Base-by-base conservation (phyloP, 2,888 invertebrate species). In the Tillus elongatus region DNA sequence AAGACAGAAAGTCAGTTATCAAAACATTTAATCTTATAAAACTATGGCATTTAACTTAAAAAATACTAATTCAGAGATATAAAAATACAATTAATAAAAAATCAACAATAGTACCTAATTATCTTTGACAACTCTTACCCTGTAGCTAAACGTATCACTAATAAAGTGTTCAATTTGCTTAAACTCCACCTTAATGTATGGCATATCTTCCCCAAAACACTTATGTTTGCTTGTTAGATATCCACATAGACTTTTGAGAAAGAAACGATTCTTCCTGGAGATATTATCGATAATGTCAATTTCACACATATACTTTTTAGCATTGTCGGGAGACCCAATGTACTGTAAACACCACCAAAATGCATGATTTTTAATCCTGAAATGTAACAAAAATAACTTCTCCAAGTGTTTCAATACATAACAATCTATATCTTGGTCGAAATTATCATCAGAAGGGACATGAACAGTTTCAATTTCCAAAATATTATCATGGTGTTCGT, bases 311-410 rank as follows among this genome's bases (percentile, higher is more conserved):
- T 54, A 61, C 10, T 51, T 47, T 3, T 27, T 24, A 35, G 47
- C 40, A 13, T 57, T 50, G 28, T 53, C 54, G 3, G 42, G 16
- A 1, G 54, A 49, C 3, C 59, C 59, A 4, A 60, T 39, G 4
- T 56, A 40, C 37, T 63, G 61, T 34, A 58, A 40, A 9, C 50
- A 38, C 55, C 57, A 61, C 32, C 43, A 40, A 42, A 57, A 56
- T 19, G 30, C 13, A 34, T 29, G 4, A 28, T 29, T 29, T 0
- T 39, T 34, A 43, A 49, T 56, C 12, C 37, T 29, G 42, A 51
- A 59, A 34, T 51, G 48, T 31, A 62, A 15, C 35, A 52, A 52
- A 36, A 62, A 62, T 4, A 58, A 38, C 4, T 50, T 40, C 3
- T 46, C 46, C 24, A 36, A 36, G 30, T 47, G 47, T 24, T 41